These are phyloP conservation scores for Cylas formicarius DNA, from an alignment of 1,140 invertebrate species.

Conservation along the genomic window DNA sequence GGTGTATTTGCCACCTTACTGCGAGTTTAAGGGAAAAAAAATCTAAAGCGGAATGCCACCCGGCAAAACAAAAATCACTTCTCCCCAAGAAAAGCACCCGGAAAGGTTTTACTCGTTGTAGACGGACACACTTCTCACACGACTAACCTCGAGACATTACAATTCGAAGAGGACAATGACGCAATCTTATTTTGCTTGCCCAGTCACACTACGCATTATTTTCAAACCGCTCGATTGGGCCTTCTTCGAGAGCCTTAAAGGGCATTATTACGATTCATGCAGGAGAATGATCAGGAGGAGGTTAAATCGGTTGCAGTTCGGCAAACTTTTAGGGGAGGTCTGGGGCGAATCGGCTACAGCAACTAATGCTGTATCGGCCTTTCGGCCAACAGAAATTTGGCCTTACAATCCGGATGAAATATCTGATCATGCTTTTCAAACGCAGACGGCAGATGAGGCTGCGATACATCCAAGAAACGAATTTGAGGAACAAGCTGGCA, in stretches of 20 bases:
- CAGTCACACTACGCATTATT: conserved; percentile 33
- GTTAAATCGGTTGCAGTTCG: conserved; percentile 21
- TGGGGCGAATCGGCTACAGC: no score
- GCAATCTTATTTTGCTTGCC: conserved; percentile 32
- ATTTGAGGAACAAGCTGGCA: no score
- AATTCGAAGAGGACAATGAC: conserved; percentile 29
- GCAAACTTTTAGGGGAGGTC: conserved; percentile 22
- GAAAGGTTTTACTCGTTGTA: conserved; percentile 39
- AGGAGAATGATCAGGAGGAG: conserved; percentile 15
- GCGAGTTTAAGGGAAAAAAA: conserved; percentile 38
- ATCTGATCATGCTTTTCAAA: no score
- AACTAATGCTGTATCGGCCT: no score
- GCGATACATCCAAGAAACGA: no score
- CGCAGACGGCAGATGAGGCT: no score
- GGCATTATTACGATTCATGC: conserved; percentile 19
- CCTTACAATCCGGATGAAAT: no score
- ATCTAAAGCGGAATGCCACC: conserved; percentile 38
- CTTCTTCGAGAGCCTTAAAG: conserved; percentile 34
- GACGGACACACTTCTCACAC: conserved; percentile 42
- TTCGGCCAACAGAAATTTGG: no score
- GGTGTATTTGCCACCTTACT: conserved; percentile 19
- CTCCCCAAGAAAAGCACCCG: conserved; percentile 34
- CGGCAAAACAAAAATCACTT: conserved; percentile 35
- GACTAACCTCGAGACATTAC: conserved; percentile 23
- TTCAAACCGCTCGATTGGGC: conserved; percentile 32